Conservation (phyloP, 2,113 vertebrate species). For the Marcusenius ussheri region DNA sequence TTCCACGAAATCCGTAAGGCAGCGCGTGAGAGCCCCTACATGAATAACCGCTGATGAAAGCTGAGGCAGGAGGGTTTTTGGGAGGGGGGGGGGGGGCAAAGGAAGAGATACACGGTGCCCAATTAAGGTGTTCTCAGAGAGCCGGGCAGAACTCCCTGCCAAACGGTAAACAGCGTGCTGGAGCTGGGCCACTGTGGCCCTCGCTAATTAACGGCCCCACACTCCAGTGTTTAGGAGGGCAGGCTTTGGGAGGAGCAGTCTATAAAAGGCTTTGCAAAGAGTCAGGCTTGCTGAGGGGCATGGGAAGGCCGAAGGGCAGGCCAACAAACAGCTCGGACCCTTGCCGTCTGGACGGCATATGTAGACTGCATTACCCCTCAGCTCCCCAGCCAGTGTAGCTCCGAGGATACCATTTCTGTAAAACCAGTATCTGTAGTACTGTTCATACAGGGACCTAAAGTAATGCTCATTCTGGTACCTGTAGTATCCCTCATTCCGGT, state of each 20-base stretch:
- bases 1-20: not conserved
- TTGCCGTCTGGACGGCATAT: not conserved
- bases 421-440: not conserved
- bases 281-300: not conserved
- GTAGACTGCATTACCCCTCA: not conserved
- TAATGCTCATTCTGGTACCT: not conserved
- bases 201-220: not conserved
- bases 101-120: not conserved
- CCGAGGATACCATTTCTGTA: not conserved
- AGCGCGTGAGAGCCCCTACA: not conserved
- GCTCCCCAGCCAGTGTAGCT: not conserved
- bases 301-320: not conserved
- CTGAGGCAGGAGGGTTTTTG: not conserved
- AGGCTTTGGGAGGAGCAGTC: not conserved
- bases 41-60: not conserved
- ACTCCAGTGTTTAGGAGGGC: not conserved
- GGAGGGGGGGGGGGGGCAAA: not conserved
- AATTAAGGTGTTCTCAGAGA: constrained; percentile 1
- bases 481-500: not conserved
- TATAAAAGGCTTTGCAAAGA: not conserved
- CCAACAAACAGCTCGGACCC: not conserved
- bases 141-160: not conserved
- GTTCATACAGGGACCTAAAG: not conserved
- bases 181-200: not conserved
- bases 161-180: not conserved